Evolutionary conservation across 1,140 invertebrate genomes (phyloP), one percentile per base, ranked within the genome.

Genomic region (Ceratoteleas bidentatus): DNA sequence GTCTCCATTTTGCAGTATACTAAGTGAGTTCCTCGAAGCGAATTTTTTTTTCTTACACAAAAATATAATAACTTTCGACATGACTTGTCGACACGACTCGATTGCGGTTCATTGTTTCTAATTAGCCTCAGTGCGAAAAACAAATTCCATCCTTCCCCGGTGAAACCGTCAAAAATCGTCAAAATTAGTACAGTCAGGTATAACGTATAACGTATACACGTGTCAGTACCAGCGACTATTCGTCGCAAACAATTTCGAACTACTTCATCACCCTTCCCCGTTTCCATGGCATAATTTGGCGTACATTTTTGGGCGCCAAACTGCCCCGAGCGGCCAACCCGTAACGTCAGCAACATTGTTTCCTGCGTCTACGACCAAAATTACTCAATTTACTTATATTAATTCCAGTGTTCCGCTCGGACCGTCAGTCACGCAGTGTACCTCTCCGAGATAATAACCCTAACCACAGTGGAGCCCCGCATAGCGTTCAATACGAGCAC

Each of bases 391-490:
- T 70, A 70, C 75, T 78, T 78, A 65, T 78, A 64, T 78, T 78
- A 78, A 78, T 78, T 69, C 34, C 65, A 69, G 74, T 66, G 70
- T 69, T 75, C 49, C 76, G 68, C 50, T 56, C 56, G 45, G 8
- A 74, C 16, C 81, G 77, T 68, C 76, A 86, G 86, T 87, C 86
- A 87, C 85, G 84, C 85, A 86, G 84, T 56, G 24, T 34, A 32
- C 65, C 61, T 57, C 47, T 60, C 24, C 68, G 70, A 81, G 82
- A 83, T 87, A 87, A 87, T 85, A 85, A 86, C 86, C 80, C 85
- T 86, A 88, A 87, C 87, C 86, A 85, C 84, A 66, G 70, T 24
- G 47, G 49, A 70, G 56, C 78, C 50, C 50, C 62, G 56, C 68
- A 66, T 56, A 60, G 13, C 68, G 60, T 45, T 52, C 50, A 80